Conservation (phyloP, 2,797 vertebrate genomes). For the Alcedo quadribrachys region DNA sequence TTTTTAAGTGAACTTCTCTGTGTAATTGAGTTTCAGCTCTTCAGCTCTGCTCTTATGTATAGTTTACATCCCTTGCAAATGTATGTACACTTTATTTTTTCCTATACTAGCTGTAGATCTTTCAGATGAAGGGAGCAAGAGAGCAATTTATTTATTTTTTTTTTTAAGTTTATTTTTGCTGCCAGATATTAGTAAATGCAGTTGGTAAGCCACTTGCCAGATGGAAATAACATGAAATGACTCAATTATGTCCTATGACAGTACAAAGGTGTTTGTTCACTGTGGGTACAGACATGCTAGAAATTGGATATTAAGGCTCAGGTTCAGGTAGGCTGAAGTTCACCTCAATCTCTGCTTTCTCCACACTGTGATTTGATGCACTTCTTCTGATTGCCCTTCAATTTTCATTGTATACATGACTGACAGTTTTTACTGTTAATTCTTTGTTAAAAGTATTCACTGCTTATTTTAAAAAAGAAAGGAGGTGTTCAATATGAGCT, state of each 20-base stretch:
- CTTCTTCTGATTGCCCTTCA: background rate
- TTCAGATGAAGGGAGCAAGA: background rate
- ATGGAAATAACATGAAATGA: constrained; percentile 14
- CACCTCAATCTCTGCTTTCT: background rate
- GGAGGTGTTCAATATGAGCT: background rate
- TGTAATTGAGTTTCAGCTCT: background rate
- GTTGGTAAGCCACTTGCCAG: background rate
- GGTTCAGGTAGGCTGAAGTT: background rate
- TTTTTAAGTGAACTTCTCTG: background rate
- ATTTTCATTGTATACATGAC: background rate
- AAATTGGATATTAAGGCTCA: background rate
- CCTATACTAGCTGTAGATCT: background rate
- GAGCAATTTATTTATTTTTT: background rate
- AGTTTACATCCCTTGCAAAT: background rate
- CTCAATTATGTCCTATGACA: background rate
- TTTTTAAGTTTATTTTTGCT: background rate
- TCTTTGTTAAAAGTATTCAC: background rate
- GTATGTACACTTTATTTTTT: background rate
- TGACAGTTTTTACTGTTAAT: background rate
- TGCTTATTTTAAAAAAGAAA: background rate
- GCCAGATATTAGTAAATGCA: background rate
- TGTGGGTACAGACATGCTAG: background rate
- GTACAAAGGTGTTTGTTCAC: background rate
- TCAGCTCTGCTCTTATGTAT: background rate
- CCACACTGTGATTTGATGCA: background rate